Evolutionary conservation across 2,888 invertebrate genomes (phyloP).

Genomic region (Aplocera efformata): DNA sequence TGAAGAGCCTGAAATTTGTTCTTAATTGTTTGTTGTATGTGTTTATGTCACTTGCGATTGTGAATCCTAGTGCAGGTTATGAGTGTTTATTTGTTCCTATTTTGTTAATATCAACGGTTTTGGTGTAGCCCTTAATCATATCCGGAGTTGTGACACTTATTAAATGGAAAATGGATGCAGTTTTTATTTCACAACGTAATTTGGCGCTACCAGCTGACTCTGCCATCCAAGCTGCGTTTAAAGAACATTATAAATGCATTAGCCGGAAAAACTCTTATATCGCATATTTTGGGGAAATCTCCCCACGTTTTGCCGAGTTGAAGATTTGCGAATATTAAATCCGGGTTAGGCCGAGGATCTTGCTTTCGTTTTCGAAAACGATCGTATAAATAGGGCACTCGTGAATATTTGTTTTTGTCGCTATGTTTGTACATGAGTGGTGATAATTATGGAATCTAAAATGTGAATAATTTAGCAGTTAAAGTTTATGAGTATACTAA

Average conservation of each 20-base stretch:
- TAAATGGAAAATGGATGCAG: slow-evolving; percentile 1
- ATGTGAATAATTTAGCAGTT: too few relatives aligned
- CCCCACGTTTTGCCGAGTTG: slow-evolving; percentile 12
- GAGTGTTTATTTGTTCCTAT: too few relatives aligned
- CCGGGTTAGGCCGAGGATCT: too few relatives aligned
- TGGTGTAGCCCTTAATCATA: too few relatives aligned
- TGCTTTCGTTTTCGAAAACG: slow-evolving; percentile 11
- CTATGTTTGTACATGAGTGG: slow-evolving; percentile 15
- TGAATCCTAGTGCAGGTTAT: too few relatives aligned
- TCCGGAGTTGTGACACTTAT: too few relatives aligned
- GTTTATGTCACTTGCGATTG: too few relatives aligned
- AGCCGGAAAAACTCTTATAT: slow-evolving; percentile 30
- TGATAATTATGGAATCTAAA: too few relatives aligned
- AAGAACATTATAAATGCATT: slow-evolving; percentile 60
- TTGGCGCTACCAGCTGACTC: slow-evolving; percentile 25
- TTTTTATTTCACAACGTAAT: slow-evolving; percentile 11
- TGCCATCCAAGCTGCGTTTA: slow-evolving; percentile 36
- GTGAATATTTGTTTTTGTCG: not conserved
- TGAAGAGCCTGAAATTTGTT: too few relatives aligned
- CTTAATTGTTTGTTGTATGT: too few relatives aligned
- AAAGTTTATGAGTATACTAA: too few relatives aligned
- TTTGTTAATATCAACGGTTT: too few relatives aligned
- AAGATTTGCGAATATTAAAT: slow-evolving; percentile 10
- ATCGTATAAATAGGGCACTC: slow-evolving; percentile 21
- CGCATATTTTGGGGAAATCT: slow-evolving; percentile 3